Evolutionary conservation across 2,797 vertebrate species (phyloP), one percentile per base, ranked within the genome.

Genomic region (Delichon dasypus): DNA sequence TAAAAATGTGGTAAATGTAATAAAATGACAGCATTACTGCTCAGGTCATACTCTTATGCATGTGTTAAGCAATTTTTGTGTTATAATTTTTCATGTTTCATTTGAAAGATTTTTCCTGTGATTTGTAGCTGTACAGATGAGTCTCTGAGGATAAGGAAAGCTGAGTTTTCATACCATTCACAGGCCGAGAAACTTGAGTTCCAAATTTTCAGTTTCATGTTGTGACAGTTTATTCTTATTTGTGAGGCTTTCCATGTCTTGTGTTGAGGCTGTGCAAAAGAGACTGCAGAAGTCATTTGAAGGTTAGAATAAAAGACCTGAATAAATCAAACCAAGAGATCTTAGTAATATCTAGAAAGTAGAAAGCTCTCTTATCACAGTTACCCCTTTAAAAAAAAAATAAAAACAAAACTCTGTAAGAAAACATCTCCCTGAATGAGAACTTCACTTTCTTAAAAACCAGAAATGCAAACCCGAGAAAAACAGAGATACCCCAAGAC

Each of bases 41-140:
- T 84, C 55, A 73, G 90, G 70, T 88, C 64, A 51, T 86, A 84
- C 36, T 93, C 87, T 68, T 61, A 71, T 57, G 36, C 20, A 23
- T 61, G 44, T 64, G 57, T 93, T 94, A 94, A 90, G 71, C 53
- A 89, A 89, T 89, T 90, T 88, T 94, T 94, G 70, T 76, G n/a
- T 73, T 86, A 66, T 4, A 27, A 30, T 72, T 94, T 95, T 90
- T 90, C 55, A 15, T 86, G 84, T 47, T 91, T 94, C 48, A 47
- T 79, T 71, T 86, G 70, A 71, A 84, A 87, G 44, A 58, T 75
- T 75, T 91, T 89, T 81, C 25, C 12, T 64, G 6, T 86, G 57
- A 84, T 90, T 93, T 90, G 20, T 89, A 87, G 45, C 48, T 92
- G 25, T 44, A 54, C 45, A 92, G 71, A 84, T 75, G 48, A 84